Conservation (phyloP, 2,113 vertebrate species). For the Trochalopteron elliotii region DNA sequence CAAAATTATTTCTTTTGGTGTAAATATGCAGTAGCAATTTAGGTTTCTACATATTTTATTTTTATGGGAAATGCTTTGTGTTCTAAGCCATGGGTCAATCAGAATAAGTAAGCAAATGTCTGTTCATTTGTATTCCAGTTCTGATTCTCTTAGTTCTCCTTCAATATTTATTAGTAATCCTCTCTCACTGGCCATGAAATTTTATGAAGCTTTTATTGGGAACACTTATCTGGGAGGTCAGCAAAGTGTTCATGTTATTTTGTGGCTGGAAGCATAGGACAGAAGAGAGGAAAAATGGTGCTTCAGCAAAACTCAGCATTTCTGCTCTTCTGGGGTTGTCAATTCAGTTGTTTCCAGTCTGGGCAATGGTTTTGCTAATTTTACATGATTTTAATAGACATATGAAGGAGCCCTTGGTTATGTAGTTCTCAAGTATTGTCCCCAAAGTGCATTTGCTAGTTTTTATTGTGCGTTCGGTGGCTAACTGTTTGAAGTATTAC, state of each 20-base stretch:
- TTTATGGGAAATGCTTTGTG: conserved; percentile 61
- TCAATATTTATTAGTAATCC: conserved; percentile 55
- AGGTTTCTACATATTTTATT: conserved; percentile 62
- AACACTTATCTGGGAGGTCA: conserved; percentile 42
- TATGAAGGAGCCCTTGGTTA: conserved; percentile 77
- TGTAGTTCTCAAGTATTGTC: conserved; percentile 71
- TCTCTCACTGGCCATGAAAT: conserved; percentile 48
- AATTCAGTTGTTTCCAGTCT: conserved; percentile 65
- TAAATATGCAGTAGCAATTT: conserved; percentile 65
- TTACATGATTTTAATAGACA: conserved; percentile 72
- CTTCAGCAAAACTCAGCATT: conserved; percentile 72
- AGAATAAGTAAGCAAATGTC: conserved; percentile 62
- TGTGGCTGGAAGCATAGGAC: conserved; percentile 36
- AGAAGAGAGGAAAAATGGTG: conserved; percentile 67
- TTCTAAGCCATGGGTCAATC: conserved; percentile 62
- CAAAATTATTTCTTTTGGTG: conserved; percentile 59
- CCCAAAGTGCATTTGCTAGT: conserved; percentile 77
- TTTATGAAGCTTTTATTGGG: neutral
- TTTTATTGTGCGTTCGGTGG: conserved; percentile 73
- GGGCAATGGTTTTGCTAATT: conserved; percentile 73
- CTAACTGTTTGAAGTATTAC: conserved; percentile 81
- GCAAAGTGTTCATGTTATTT: conserved; percentile 16
- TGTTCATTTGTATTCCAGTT: conserved; percentile 47
- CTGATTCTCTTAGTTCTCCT: conserved; percentile 64
- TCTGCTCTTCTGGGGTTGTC: conserved; percentile 67